Base-by-base conservation (phyloP, 2,888 invertebrate species). In the Mactromeris polynyma region DNA sequence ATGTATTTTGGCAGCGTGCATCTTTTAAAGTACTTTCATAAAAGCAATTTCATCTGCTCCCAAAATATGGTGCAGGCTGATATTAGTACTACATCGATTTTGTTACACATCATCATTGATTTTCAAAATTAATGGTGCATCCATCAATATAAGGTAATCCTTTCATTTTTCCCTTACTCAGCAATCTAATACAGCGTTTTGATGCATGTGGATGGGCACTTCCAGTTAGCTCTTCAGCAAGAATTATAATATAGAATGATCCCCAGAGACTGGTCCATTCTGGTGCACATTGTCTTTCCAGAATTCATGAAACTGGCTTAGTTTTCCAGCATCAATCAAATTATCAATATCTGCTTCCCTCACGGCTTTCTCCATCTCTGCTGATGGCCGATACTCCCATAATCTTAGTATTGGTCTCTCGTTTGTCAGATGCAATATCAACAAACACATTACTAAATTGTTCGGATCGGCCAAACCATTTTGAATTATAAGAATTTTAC, bases 281-380 rank as follows among this genome's bases (percentile, higher is more conserved):
- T 91, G 89, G 84, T 93, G 93, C 17, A 94, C 93, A 84, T 95
- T 95, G 58, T 93, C 93, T 81, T 89, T 90, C 94, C 94, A 95
- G 90, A 95, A 92, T 88, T 95, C 95, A 83, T 95, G 95, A 80
- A 92, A 92, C 89, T 94, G 94, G 38, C 94, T 94, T 40, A 94
- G 91, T 83, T 93, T 93, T 31, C 95, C 95, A 6, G 95, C 94
- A 85, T 95, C 95, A n/a, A 95, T 95, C 81, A 95, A 89, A 83
- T 93, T 93, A 81, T 95, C 95, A 46, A 95, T 94, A 82, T 95
- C 95, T 0, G 94, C 94, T 81, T 94, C 93, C 54, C 93, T 84
- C 40, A 95, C 93, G 0, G 95, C 91, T 17, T 84, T 83, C 69
- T 95, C 95, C 95, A 95, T 95, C 83, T 94, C 94, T 2, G 84